A percentile compares a stretch with the other conserved stretches of the same genome.
phyloP scores from a whole-genome alignment of 2,113 vertebrate genomes.

The Amphilophus citrinellus region DNA sequence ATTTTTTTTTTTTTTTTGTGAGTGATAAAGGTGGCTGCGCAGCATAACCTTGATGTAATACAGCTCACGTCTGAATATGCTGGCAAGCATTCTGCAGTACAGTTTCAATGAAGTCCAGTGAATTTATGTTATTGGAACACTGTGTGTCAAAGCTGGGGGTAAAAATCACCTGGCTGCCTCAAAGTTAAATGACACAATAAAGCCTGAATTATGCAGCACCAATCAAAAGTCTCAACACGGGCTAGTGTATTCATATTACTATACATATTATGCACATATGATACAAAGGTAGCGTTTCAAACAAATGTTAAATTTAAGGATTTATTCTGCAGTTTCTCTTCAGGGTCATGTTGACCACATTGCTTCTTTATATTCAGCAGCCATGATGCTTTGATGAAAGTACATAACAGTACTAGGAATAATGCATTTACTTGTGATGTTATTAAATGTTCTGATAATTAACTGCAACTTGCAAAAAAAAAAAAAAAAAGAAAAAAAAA shows the following conservation, averaged over 20 bases:
- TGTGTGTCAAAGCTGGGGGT: background rate
- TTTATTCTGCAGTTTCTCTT: background rate
- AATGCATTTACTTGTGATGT: background rate
- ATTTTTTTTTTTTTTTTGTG: background rate
- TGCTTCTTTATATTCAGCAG: background rate
- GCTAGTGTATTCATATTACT: background rate
- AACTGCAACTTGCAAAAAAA: constrained; percentile 4
- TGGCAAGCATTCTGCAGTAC: no score
- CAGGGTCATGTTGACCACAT: background rate
- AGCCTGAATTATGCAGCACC: background rate
- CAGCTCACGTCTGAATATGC: background rate
- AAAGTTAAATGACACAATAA: background rate
- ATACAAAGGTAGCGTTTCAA: background rate
- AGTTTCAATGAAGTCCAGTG: no score
- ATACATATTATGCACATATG: background rate
- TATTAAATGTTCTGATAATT: constrained; percentile 5
- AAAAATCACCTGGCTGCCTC: background rate
- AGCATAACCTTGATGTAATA: accelerated
- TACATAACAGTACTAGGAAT: background rate
- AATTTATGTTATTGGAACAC: background rate
- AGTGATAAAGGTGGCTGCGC: background rate
- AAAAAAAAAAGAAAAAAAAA: background rate
- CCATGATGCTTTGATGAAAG: background rate
- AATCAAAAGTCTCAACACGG: no score
- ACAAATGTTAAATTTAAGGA: background rate